These are phyloP conservation scores for Polypedilum pembai DNA, from an alignment of 1,140 invertebrate genomes.

Conservation along the genomic window DNA sequence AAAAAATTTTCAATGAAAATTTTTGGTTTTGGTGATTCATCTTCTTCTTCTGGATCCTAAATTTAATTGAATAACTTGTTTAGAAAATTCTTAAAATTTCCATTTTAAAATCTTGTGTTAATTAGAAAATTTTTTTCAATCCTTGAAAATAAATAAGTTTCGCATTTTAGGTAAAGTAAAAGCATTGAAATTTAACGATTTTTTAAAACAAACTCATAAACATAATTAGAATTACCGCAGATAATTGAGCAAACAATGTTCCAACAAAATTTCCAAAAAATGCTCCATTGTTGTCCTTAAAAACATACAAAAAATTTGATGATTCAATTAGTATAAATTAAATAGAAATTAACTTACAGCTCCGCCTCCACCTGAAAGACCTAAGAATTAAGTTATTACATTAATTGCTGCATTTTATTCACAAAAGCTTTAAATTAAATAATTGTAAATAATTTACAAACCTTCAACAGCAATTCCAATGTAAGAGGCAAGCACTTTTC, in stretches of 20 bases:
- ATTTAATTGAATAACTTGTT: too few relatives aligned
- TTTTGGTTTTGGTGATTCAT: constrained; percentile 36
- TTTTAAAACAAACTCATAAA: background rate
- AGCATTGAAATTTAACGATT: background rate
- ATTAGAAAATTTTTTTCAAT: background rate
- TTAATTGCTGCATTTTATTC: background rate
- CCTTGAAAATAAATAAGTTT: background rate
- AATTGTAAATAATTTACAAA: background rate
- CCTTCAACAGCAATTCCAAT: constrained; percentile 46
- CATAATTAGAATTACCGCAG: constrained; percentile 42
- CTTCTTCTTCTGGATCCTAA: constrained; percentile 42
- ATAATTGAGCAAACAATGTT: constrained; percentile 40
- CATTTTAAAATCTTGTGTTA: background rate
- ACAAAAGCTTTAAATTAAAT: background rate
- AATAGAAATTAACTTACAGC: constrained; percentile 24
- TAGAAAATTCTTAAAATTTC: too few relatives aligned
- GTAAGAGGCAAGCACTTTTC: constrained; percentile 45
- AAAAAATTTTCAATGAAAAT: constrained; percentile 38
- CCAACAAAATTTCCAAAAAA: constrained; percentile 44
- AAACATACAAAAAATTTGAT: constrained; percentile 28
- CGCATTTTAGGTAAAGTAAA: background rate
- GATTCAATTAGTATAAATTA: background rate
- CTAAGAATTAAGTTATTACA: background rate
- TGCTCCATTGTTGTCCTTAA: constrained; percentile 42
- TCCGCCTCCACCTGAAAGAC: constrained; percentile 44